Conservation (phyloP, 2,797 vertebrate species). For the Rhabdophis nuchalis region DNA sequence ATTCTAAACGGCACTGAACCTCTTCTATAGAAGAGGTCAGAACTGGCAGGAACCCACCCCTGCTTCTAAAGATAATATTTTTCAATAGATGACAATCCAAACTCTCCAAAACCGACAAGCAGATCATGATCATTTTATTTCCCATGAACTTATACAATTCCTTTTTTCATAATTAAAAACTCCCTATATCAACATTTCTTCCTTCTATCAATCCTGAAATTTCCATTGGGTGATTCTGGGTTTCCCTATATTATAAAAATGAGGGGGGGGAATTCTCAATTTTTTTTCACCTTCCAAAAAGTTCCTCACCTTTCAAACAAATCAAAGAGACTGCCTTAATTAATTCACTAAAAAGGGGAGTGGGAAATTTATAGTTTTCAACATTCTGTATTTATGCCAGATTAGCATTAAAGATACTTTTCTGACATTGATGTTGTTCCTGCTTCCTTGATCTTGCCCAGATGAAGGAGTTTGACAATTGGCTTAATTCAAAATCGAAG, state of each 20-base stretch:
- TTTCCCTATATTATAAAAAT: background rate
- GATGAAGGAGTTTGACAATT: background rate
- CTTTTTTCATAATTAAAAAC: background rate
- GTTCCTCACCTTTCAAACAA: background rate
- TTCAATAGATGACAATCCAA: background rate
- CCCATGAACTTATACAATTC: background rate
- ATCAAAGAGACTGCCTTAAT: background rate
- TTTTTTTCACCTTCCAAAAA: background rate
- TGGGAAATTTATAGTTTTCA: background rate
- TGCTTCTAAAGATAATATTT: background rate
- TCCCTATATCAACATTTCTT: background rate
- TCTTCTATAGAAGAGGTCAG: too few relatives aligned
- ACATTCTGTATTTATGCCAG: background rate
- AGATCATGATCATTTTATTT: background rate
- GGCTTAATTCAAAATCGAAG: background rate
- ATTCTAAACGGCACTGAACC: too few relatives aligned
- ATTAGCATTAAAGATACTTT: background rate
- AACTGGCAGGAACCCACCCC: too few relatives aligned
- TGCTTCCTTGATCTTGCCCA: background rate
- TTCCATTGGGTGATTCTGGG: background rate
- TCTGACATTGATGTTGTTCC: background rate
- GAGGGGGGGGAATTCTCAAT: accelerated
- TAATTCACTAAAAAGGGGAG: background rate
- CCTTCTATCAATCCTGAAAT: background rate
- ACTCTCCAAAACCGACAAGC: background rate